phyloP scores from a whole-genome alignment of 2,797 vertebrate species.

The Danionella dracula region DNA sequence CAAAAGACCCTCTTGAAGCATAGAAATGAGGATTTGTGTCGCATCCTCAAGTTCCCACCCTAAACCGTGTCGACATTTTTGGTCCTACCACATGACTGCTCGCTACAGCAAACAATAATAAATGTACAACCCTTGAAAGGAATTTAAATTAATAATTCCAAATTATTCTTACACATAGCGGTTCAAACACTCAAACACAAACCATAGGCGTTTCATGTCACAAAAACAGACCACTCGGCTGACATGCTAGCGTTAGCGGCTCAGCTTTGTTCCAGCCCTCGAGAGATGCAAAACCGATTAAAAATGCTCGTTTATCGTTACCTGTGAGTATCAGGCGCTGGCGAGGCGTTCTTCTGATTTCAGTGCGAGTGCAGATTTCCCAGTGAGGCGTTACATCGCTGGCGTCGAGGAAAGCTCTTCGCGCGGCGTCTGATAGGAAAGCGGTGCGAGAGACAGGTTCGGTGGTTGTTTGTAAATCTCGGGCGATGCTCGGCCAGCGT shows the following conservation, averaged over 20 bases:
- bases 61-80: neutral
- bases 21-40: neutral
- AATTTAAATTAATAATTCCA: neutral
- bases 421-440: constrained; percentile 18
- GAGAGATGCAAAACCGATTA: constrained; percentile 31
- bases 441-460: constrained; percentile 48
- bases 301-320: constrained; percentile 47
- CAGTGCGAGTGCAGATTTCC: neutral
- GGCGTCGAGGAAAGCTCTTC: constrained; percentile 32
- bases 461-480: constrained; percentile 61
- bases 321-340: constrained; percentile 45
- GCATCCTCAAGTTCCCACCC: neutral
- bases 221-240: neutral
- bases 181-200: neutral
- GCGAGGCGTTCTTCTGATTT: neutral
- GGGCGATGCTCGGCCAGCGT: constrained; percentile 53
- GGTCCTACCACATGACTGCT: neutral
- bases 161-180: neutral
- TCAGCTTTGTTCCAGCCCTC: constrained; percentile 21
- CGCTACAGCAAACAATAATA: neutral
- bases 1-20: neutral
- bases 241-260: constrained; percentile 37
- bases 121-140: neutral
- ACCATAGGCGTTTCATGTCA: neutral
- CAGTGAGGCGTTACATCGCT: constrained; percentile 45